Evolutionary conservation across 2,888 invertebrate genomes (phyloP).

Genomic region (Napeogenes sylphis): DNA sequence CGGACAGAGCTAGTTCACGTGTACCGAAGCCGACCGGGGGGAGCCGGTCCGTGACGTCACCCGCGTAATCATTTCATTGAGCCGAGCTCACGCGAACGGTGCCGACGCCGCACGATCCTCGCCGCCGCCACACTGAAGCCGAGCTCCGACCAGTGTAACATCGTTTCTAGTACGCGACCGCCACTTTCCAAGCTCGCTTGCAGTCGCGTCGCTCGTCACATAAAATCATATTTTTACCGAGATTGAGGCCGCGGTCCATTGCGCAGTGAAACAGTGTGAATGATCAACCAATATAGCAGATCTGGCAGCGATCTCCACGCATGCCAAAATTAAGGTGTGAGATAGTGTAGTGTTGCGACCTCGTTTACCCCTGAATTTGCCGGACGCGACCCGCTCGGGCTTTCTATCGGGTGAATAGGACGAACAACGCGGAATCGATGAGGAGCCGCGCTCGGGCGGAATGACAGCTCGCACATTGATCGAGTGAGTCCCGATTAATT

Average conservation of each 20-base stretch:
- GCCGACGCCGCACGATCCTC: constrained; percentile 54
- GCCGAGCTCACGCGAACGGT: constrained; percentile 54
- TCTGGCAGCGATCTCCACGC: constrained; percentile 25
- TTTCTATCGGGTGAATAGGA: constrained; percentile 52
- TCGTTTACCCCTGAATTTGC: constrained; percentile 54
- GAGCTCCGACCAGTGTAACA: constrained; percentile 69
- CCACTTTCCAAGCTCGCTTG: constrained; percentile 55
- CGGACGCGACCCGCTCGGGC: constrained; percentile 48
- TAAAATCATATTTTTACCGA: constrained; percentile 40
- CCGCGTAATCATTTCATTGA: constrained; percentile 57
- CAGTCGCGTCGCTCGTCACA: constrained; percentile 35
- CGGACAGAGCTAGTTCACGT: constrained; percentile 36
- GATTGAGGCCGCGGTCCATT: constrained; percentile 36
- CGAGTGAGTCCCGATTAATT: constrained; percentile 56
- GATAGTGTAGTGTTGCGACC: constrained; percentile 60
- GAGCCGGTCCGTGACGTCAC: constrained; percentile 59
- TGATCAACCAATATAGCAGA: constrained; percentile 23
- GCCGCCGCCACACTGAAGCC: constrained; percentile 54
- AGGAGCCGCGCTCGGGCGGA: constrained; percentile 50
- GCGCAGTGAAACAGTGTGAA: constrained; percentile 32
- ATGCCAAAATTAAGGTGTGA: constrained; percentile 32
- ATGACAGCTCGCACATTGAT: constrained; percentile 67
- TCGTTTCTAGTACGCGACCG: constrained; percentile 70
- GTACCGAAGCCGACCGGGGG: constrained; percentile 33
- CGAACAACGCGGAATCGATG: constrained; percentile 56